A percentile compares a stretch with the other conserved stretches of the same genome.
phyloP scores from a whole-genome alignment of 2,888 invertebrate species.

The Clistopyga incitator region DNA sequence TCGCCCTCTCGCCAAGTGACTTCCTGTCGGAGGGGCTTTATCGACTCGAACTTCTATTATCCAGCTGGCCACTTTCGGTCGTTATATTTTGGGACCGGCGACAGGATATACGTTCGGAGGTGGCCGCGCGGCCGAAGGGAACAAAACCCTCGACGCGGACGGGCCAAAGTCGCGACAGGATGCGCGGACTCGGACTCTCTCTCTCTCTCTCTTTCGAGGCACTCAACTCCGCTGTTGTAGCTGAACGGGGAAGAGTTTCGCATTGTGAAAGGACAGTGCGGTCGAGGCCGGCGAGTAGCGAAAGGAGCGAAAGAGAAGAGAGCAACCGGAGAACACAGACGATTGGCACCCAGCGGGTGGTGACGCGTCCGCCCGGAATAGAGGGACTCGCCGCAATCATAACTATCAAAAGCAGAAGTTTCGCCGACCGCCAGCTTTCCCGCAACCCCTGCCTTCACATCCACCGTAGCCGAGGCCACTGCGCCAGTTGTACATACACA shows the following conservation, averaged over 20 bases:
- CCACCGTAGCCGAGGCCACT: conserved; percentile 21
- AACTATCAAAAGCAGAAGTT: conserved; percentile 79
- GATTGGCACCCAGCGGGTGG: conserved; percentile 74
- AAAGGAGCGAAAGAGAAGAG: background rate
- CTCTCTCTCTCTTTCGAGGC: no score
- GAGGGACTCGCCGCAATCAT: conserved; percentile 76
- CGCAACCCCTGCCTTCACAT: conserved; percentile 62
- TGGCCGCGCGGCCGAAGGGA: conserved; percentile 59
- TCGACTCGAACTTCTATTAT: conserved; percentile 62
- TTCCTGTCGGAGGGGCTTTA: conserved; percentile 57
- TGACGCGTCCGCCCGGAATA: conserved; percentile 71
- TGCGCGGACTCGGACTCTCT: conserved; percentile 52
- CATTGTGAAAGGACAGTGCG: conserved; percentile 31
- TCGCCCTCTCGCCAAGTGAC: conserved; percentile 59
- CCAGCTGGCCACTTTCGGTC: conserved; percentile 55
- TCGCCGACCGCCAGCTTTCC: conserved; percentile 65
- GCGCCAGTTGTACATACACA: conserved; percentile 20
- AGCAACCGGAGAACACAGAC: conserved; percentile 62
- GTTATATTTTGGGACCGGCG: conserved; percentile 51
- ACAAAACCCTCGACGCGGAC: conserved; percentile 64
- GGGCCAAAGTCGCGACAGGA: conserved; percentile 58
- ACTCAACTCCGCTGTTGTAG: conserved; percentile 49
- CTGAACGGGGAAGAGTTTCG: conserved; percentile 44
- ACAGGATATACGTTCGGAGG: conserved; percentile 25
- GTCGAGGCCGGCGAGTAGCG: background rate